These are phyloP conservation scores for Onthophagus taurus DNA, from an alignment of 1,140 invertebrate genomes.

Conservation along the genomic window DNA sequence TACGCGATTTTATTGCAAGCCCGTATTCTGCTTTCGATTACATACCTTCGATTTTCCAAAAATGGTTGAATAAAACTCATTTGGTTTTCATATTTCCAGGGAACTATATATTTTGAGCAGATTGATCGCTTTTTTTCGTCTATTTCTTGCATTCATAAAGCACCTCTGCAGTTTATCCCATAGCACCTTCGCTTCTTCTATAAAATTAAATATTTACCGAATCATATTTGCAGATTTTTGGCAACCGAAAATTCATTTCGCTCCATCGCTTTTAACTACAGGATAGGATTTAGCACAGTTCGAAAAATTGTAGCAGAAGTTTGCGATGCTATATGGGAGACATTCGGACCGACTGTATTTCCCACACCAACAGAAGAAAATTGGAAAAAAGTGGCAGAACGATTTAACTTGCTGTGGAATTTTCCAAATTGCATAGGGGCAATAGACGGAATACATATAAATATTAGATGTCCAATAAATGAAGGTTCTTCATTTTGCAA, in stretches of 20 bases:
- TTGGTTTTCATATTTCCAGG: constrained; percentile 6
- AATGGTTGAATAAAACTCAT: constrained; percentile 4
- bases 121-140: constrained; percentile 10
- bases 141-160: neutral
- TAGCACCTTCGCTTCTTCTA: constrained; percentile 2
- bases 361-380: constrained; percentile 1
- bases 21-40: too few relatives aligned
- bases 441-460: constrained; percentile 9
- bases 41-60: constrained; percentile 1
- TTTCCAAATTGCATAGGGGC: constrained; percentile 4
- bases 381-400: constrained; percentile 4
- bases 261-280: constrained; percentile 8
- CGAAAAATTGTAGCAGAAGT: constrained; percentile 11
- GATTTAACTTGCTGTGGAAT: constrained; percentile 7
- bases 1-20: too few relatives aligned
- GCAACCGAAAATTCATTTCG: constrained; percentile 3
- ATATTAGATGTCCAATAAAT: constrained; percentile 5
- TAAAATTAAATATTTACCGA: too few relatives aligned
- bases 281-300: constrained; percentile 17
- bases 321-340: constrained; percentile 13
- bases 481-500: constrained; percentile 30
- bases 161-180: constrained; percentile 5
- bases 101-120: neutral
- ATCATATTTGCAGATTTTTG: constrained; percentile 8
- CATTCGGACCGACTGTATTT: constrained; percentile 6